Base-by-base conservation (phyloP, 1,140 invertebrate genomes). In the Drosophila erecta region DNA sequence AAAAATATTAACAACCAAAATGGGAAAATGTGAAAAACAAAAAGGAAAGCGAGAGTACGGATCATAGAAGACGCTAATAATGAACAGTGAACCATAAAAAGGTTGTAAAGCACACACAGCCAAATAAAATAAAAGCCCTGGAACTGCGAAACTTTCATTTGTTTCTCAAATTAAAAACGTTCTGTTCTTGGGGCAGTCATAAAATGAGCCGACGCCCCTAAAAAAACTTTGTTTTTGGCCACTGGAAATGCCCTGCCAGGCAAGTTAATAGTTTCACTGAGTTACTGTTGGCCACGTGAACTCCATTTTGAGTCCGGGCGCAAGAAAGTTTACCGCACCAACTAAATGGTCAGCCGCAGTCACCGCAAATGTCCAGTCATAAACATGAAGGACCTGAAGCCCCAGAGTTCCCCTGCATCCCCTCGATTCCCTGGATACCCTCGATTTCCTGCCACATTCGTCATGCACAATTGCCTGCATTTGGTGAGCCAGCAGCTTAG, bases 71-170 rank as follows among this genome's bases (percentile, higher is more conserved):
- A 86, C 71, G 75, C 75, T 69, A 89, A 89, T 89, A 86, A 86
- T 86, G 84, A 89, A 84, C 84, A 89, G 84, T 78, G 84, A 89
- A 89, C 80, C 84, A 84, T 89, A 89, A 89, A 89, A 89, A 89
- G 80, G 84, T 89, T 89, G 84, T 89, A 89, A 86, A 71, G 30
- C 47, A 17, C 46, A 44, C 64, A 56, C 15, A 11, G 64, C 22
- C 40, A 24, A 70, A 70, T 40, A 71, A 57, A 71, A 70, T 57
- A 70, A 74, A 75, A 72, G n/a, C 54, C 30, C n/a, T 37, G 30
- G 12, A 47, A 47, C 46, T 47, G 41, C 15, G 20, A 75, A 89
- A 89, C 84, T 89, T 87, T 87, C 85, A 83, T 86, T 86, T 86
- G 81, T 87, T 86, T 79, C 84, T 77, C 83, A 86, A 86, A 86